Evolutionary conservation across 2,797 vertebrate genomes (phyloP).

Genomic region (Clarias fuscus): DNA sequence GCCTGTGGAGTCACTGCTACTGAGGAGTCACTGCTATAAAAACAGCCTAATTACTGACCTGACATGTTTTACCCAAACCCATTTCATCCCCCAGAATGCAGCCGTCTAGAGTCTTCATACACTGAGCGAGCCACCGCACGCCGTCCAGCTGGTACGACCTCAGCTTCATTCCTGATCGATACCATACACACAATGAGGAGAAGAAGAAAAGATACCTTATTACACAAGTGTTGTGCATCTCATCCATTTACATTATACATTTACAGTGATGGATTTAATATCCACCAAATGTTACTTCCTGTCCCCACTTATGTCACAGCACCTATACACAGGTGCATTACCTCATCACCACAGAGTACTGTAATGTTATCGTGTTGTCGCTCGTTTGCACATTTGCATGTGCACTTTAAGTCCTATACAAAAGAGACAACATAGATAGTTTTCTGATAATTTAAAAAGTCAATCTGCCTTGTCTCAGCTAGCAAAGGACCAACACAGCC

Average conservation of each 20-base stretch:
- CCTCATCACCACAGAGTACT: no score
- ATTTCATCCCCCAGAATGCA: constrained; percentile 94
- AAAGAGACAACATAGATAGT: no score
- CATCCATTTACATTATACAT: background rate
- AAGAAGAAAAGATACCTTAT: background rate
- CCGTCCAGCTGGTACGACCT: constrained; percentile 85
- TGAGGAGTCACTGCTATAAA: no score
- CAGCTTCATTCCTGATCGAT: constrained; percentile 76
- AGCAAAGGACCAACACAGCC: no score
- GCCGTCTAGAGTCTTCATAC: constrained; percentile 78
- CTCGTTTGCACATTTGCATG: no score
- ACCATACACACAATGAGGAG: background rate
- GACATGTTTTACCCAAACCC: constrained; percentile 95
- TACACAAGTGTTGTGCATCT: background rate
- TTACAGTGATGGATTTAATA: background rate
- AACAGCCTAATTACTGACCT: constrained; percentile 70
- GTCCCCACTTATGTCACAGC: background rate
- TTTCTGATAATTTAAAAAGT: no score
- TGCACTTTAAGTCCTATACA: no score
- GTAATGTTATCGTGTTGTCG: no score
- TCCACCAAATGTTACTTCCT: background rate
- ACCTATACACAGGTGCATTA: background rate
- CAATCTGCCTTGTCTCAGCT: no score
- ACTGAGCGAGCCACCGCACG: constrained; percentile 82
- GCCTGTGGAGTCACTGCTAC: background rate